Percentiles rank a stretch among this genome's conserved stretches.
Evolutionary conservation across 2,797 vertebrate genomes (phyloP).

Genomic region (Oreonectes daqikongensis): DNA sequence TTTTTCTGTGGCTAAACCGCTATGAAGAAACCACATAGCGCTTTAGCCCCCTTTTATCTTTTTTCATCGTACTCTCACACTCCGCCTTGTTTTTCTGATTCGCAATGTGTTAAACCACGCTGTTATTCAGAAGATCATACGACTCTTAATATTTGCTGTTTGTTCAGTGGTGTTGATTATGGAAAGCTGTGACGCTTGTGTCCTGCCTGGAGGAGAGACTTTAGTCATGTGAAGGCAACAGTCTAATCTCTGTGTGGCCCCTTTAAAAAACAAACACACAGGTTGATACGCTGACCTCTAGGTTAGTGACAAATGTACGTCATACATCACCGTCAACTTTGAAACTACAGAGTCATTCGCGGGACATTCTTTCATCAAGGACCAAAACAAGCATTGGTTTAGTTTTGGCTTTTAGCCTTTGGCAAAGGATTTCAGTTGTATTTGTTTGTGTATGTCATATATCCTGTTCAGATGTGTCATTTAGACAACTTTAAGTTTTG

Average conservation of each 20-base stretch:
- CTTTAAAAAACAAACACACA: constrained; percentile 42
- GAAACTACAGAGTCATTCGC: constrained; percentile 47
- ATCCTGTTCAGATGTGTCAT: background rate
- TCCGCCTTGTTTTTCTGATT: constrained; percentile 4
- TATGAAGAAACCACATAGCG: background rate
- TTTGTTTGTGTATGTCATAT: constrained; percentile 31
- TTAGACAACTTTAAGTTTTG: too few species aligned
- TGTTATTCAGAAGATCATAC: constrained; percentile 52
- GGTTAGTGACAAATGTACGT: constrained; percentile 57
- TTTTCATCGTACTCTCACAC: background rate
- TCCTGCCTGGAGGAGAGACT: constrained; percentile 44
- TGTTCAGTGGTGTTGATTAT: constrained; percentile 62
- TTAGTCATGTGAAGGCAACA: constrained; percentile 47
- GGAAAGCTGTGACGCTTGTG: constrained; percentile 45
- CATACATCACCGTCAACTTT: constrained; percentile 49
- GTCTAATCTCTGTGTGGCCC: constrained; percentile 43
- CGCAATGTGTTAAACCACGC: constrained; percentile 19
- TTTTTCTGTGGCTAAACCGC: constrained; percentile 27
- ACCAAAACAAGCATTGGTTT: constrained; percentile 41
- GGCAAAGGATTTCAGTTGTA: background rate
- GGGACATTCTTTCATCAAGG: constrained; percentile 33
- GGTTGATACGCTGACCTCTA: constrained; percentile 48
- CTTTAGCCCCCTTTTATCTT: constrained; percentile 1
- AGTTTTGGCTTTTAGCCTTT: constrained; percentile 31
- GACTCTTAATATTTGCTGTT: constrained; percentile 46